A percentile compares a stretch with the other conserved stretches of the same genome.
Conservation (phyloP, 2,888 invertebrate genomes). For the Epinotia bilunana region DNA sequence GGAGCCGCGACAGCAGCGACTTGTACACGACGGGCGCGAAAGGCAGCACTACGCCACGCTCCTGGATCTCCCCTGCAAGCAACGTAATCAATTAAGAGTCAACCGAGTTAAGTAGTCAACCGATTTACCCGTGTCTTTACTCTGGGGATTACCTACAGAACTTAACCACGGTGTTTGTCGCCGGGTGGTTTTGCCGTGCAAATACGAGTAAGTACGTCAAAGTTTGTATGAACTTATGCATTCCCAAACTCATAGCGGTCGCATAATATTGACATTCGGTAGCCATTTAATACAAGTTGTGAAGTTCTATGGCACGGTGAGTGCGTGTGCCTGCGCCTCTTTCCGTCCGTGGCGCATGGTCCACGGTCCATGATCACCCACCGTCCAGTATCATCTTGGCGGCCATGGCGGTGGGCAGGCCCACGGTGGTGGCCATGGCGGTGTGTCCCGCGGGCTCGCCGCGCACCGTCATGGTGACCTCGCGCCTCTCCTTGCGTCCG, state of each 20-base stretch:
- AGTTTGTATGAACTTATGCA: no score
- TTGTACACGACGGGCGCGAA: constrained; percentile 96
- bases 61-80: constrained; percentile 95
- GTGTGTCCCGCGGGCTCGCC: constrained; percentile 93
- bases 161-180: no score
- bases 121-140: not conserved
- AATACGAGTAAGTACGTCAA: no score
- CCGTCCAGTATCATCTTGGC: constrained; percentile 99
- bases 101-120: not conserved
- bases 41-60: constrained; percentile 96
- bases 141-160: no score
- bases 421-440: constrained; percentile 91
- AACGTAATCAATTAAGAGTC: not conserved
- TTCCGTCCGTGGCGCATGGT: not conserved
- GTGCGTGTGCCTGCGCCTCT: no score
- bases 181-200: no score
- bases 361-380: constrained; percentile 64
- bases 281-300: no score
- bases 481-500: constrained; percentile 91
- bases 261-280: no score
- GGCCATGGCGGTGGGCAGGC: constrained; percentile 96
- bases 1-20: constrained; percentile 94
- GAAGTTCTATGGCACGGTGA: no score
- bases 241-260: no score
- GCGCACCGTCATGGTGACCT: constrained; percentile 95